phyloP scores from a whole-genome alignment of 1,140 invertebrate genomes.

The Cotesia glomerata region DNA sequence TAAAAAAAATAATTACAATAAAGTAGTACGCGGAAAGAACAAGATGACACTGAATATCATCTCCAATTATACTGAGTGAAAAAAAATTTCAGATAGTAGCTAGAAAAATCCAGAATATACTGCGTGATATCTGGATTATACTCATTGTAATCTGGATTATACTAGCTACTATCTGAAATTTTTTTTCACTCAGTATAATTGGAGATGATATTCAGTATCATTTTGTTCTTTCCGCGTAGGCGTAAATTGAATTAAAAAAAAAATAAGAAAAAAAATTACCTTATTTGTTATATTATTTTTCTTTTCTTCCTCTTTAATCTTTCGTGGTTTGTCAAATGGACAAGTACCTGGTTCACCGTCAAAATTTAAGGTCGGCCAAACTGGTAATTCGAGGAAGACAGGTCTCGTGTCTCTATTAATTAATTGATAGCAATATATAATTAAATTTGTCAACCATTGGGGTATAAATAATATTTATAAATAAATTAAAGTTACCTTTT shows the following conservation, averaged over 20 bases:
- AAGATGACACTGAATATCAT: no score
- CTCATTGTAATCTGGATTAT: no score
- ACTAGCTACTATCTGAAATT: no score
- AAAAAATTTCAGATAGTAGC: no score
- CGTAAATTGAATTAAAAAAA: conserved; percentile 3
- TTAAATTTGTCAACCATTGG: conserved; percentile 19
- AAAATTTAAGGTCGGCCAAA: conserved; percentile 61
- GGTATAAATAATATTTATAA: neutral
- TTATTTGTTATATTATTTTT: conserved; percentile 46
- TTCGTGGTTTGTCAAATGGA: conserved; percentile 52
- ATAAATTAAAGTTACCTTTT: conserved; percentile 49
- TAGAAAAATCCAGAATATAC: no score
- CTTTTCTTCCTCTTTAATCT: conserved; percentile 54
- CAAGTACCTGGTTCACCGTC: conserved; percentile 55
- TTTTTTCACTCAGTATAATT: no score
- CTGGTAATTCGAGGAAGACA: conserved; percentile 58
- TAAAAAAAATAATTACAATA: neutral
- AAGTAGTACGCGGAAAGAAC: no score
- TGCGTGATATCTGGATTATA: no score
- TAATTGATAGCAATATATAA: conserved; percentile 26
- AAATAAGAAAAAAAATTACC: conserved; percentile 18
- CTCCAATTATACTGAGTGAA: no score
- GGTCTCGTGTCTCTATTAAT: conserved; percentile 55
- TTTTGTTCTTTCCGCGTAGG: no score
- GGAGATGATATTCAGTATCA: no score